These are phyloP conservation scores for Oplegnathus fasciatus DNA, from an alignment of 2,113 vertebrate species.

Conservation along the genomic window DNA sequence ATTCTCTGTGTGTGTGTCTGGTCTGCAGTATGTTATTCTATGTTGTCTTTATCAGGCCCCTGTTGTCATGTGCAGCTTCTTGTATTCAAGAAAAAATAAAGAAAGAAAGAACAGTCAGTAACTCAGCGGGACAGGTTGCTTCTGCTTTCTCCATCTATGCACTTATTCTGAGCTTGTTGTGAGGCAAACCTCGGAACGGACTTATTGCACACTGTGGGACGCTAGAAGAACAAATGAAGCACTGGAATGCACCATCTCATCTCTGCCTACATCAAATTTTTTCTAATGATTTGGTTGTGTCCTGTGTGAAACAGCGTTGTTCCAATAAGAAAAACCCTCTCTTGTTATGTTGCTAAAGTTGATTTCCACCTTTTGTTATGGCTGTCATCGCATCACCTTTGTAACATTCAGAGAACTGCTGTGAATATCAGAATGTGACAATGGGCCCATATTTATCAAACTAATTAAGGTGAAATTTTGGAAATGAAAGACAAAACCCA, in stretches of 20 bases:
- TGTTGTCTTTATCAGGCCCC: slow-evolving; percentile 46
- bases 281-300: background rate
- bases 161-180: slow-evolving; percentile 51
- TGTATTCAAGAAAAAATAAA: slow-evolving; percentile 13
- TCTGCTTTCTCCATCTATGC: slow-evolving; percentile 73
- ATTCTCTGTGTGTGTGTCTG: slow-evolving; percentile 57
- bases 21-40: slow-evolving; percentile 64
- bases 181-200: background rate
- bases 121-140: slow-evolving; percentile 28
- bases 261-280: slow-evolving; percentile 16
- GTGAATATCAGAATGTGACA: slow-evolving; percentile 2
- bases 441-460: slow-evolving; percentile 28
- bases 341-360: background rate
- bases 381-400: background rate
- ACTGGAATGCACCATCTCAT: slow-evolving; percentile 4
- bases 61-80: slow-evolving; percentile 42
- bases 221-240: slow-evolving; percentile 1
- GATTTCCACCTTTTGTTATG: background rate
- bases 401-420: background rate
- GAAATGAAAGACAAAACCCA: background rate
- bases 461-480: background rate
- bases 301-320: background rate
- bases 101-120: slow-evolving; percentile 4
- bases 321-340: background rate
- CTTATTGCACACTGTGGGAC: slow-evolving; percentile 15